These are phyloP conservation scores for Cygnus olor DNA, from an alignment of 2,797 vertebrate species.

Conservation along the genomic window DNA sequence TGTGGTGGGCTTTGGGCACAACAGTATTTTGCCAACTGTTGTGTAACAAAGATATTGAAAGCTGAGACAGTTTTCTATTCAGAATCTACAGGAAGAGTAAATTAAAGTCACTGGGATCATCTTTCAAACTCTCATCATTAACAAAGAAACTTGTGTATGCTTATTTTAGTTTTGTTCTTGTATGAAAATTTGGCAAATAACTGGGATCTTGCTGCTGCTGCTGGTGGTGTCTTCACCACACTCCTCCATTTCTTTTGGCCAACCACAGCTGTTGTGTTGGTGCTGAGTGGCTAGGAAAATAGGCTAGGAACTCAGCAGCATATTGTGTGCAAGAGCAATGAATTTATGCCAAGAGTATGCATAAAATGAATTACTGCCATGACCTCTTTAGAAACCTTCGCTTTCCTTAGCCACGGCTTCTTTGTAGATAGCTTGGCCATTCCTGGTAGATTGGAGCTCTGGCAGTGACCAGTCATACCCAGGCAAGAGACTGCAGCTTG, in stretches of 20 bases:
- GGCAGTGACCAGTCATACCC: background rate
- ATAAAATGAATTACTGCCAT: constrained; percentile 33
- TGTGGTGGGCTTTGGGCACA: background rate
- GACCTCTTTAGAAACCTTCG: background rate
- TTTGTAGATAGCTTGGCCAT: background rate
- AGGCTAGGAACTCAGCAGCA: constrained; percentile 45
- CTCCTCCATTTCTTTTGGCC: background rate
- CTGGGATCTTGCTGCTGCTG: constrained; percentile 31
- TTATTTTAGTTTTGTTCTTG: constrained; percentile 11
- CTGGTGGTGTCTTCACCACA: constrained; percentile 59
- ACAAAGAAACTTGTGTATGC: constrained; percentile 21
- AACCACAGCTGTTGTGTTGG: constrained; percentile 46
- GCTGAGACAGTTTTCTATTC: background rate
- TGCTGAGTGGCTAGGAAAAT: constrained; percentile 61
- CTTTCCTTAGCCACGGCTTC: background rate
- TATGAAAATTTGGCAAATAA: constrained; percentile 51
- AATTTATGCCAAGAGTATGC: constrained; percentile 33
- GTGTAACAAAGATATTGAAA: background rate
- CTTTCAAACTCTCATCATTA: constrained; percentile 12
- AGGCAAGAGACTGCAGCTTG: background rate
- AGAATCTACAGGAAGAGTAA: background rate
- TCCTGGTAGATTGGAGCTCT: background rate
- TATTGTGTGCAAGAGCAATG: constrained; percentile 21
- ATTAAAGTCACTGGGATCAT: background rate
- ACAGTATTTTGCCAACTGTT: background rate